phyloP scores from a whole-genome alignment of 2,797 vertebrate genomes.

The Arrhamphus sclerolepis region DNA sequence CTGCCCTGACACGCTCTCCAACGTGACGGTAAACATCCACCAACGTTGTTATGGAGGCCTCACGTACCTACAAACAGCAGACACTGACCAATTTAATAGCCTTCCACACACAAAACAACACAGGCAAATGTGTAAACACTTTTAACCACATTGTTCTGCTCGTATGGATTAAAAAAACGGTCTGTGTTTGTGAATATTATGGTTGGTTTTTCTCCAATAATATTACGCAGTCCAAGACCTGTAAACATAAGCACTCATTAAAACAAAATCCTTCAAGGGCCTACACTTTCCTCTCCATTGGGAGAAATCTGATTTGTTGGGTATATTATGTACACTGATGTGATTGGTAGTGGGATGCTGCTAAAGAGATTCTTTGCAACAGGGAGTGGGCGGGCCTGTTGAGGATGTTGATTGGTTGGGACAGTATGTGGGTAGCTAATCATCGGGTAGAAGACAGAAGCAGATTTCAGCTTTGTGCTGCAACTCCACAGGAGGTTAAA shows the following conservation, averaged over 20 bases:
- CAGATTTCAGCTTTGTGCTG: conserved; percentile 68
- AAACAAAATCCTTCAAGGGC: conserved; percentile 26
- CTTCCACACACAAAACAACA: conserved; percentile 1
- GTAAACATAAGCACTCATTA: conserved; percentile 23
- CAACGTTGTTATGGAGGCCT: conserved; percentile 86
- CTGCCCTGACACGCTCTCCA: conserved; percentile 89
- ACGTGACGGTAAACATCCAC: conserved; percentile 94
- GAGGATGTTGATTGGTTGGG: conserved; percentile 59
- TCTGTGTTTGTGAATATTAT: conserved; percentile 10
- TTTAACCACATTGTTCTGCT: neutral
- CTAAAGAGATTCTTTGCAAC: conserved; percentile 45
- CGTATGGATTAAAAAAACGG: neutral
- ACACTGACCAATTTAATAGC: conserved; percentile 14
- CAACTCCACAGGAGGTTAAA: conserved; percentile 59
- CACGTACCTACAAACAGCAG: conserved; percentile 86
- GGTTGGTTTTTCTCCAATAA: conserved; percentile 4
- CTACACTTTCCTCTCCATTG: conserved; percentile 10
- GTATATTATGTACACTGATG: conserved; percentile 19
- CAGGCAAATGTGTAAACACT: too few relatives aligned
- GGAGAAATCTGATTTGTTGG: conserved; percentile 46
- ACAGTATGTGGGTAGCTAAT: conserved; percentile 66
- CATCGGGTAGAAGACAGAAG: conserved; percentile 61
- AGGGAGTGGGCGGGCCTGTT: conserved; percentile 35
- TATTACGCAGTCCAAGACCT: conserved; percentile 12
- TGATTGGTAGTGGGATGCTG: conserved; percentile 47